Conservation (phyloP, 2,113 vertebrate species). For the Scatophagus argus region DNA sequence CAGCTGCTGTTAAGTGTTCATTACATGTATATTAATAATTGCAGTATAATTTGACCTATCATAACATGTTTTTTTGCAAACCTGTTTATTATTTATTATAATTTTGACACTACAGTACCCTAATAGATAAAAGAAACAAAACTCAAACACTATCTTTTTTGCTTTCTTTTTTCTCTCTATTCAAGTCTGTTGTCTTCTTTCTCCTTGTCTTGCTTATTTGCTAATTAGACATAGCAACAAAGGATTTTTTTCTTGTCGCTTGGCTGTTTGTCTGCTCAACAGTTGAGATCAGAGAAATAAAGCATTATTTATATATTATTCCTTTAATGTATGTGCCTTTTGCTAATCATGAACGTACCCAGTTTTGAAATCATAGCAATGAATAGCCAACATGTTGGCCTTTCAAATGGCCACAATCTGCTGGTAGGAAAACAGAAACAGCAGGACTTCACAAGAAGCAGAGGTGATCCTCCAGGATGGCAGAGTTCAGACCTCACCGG, state of each 20-base stretch:
- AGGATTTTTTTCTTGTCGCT: too few relatives aligned
- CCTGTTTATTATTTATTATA: not conserved
- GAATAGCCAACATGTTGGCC: not conserved
- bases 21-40: not conserved
- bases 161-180: not conserved
- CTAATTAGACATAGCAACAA: not conserved
- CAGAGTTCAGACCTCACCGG: slow-evolving; percentile 41
- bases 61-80: not conserved
- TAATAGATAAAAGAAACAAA: not conserved
- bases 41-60: not conserved
- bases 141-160: not conserved
- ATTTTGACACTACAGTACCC: not conserved
- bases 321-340: too few relatives aligned
- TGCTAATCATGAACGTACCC: too few relatives aligned
- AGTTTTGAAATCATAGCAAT: not conserved
- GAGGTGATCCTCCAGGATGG: slow-evolving; percentile 20
- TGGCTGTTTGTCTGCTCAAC: too few relatives aligned
- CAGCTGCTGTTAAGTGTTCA: too few relatives aligned
- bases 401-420: not conserved
- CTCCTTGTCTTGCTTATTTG: not conserved
- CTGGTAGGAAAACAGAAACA: slow-evolving; percentile 28
- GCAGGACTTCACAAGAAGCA: slow-evolving; percentile 29
- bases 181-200: not conserved
- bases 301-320: too few relatives aligned
- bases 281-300: too few relatives aligned